Base-by-base conservation (phyloP, 1,140 invertebrate species). In the Drosophila miranda region DNA sequence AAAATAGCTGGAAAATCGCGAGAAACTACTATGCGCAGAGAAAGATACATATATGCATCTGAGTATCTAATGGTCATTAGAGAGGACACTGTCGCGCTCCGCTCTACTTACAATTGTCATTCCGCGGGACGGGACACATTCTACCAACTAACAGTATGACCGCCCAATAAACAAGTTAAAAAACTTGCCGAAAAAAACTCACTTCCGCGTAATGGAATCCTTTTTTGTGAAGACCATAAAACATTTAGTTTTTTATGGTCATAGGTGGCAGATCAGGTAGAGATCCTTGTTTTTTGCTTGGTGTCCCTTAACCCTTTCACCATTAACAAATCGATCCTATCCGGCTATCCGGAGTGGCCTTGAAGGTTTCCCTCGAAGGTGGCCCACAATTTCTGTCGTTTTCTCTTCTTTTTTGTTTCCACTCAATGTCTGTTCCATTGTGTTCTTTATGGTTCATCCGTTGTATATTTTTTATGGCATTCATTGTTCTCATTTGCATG, bases 1-100 rank as follows among this genome's bases (percentile, higher is more conserved):
- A 86, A 84, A 77, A 49, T 86, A 43, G 58, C 60, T 78, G 81
- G 81, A 86, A 86, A 86, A 86, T 87, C 81, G 84, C 77, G 77
- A 87, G 77, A 87, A 87, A 61, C 34, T 71, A 77, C 68, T 72
- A 67, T 45, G 46, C 23, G 50, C 13, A 11, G 26, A 11, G 8
- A 19, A 7, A 41, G 19, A 28, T 52, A 55, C 50, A 28, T 38
- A 16, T 16, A 16, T 16, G 16, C 16, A 71, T 57, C 21, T 11
- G 41, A 21, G 11, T 28, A 28, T 72, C 41, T 73, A 73, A 67
- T 68, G 50, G 52, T 73, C 38, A 64, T 64, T 64, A 74, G 51
- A 50, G 30, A 13, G 60, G 19, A 43, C 26, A 53, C 14, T 52
- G 30, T 38, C 7, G 11, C 50, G 67, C 45, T 44, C 57, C 83